Evolutionary conservation across 2,888 invertebrate species (phyloP).

Genomic region (Proisotoma minuta): DNA sequence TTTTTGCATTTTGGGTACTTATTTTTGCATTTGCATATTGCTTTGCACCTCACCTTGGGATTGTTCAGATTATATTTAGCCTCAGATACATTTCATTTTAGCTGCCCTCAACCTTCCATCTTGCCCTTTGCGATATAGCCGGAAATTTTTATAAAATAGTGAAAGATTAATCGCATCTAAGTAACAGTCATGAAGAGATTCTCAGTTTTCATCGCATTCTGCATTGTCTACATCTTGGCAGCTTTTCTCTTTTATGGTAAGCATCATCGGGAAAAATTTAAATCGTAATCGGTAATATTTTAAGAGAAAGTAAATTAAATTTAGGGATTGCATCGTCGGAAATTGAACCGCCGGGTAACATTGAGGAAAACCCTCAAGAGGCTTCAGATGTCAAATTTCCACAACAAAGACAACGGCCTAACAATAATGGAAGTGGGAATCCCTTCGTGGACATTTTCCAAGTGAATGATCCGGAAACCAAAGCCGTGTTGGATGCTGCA

Average conservation of each 20-base stretch:
- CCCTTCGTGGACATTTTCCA: slow-evolving; percentile 29
- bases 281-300: too few species aligned
- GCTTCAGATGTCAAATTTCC: background rate
- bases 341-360: too few species aligned
- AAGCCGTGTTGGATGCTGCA: slow-evolving; percentile 18
- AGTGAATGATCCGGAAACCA: slow-evolving; percentile 20
- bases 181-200: slow-evolving; percentile 35
- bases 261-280: background rate
- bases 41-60: too few species aligned
- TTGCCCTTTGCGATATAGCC: too few species aligned
- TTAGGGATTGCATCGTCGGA: too few species aligned
- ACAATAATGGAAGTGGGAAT: slow-evolving; percentile 10
- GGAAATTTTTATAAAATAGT: too few species aligned
- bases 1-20: background rate
- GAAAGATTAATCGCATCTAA: background rate
- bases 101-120: too few species aligned
- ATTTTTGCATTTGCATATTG: too few species aligned
- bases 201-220: slow-evolving; percentile 20
- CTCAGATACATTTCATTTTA: too few species aligned
- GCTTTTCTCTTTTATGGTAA: slow-evolving; percentile 34
- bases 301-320: too few species aligned
- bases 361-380: too few species aligned
- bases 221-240: slow-evolving; percentile 32
- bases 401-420: background rate
- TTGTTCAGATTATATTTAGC: too few species aligned